These are phyloP conservation scores for Kryphioiulus occultus DNA, from an alignment of 2,888 invertebrate genomes.

Conservation along the genomic window DNA sequence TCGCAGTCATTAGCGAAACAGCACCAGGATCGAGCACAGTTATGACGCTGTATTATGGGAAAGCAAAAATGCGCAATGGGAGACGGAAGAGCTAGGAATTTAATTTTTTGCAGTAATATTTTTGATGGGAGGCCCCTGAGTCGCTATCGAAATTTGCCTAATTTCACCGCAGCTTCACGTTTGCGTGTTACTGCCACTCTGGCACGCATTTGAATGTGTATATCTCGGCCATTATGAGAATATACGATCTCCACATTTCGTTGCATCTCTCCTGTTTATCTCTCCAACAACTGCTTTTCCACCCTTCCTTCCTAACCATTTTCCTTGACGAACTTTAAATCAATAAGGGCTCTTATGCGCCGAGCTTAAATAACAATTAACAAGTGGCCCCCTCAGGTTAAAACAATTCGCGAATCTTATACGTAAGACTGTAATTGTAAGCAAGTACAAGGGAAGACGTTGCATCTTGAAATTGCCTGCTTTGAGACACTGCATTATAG, in stretches of 20 bases:
- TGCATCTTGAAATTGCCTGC: neutral
- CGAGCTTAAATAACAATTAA: conserved; percentile 35
- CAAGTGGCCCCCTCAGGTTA: conserved; percentile 40
- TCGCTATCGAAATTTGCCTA: neutral
- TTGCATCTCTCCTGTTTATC: neutral
- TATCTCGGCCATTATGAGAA: conserved; percentile 2
- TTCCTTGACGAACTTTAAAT: conserved; percentile 20
- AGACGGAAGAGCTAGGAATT: no score
- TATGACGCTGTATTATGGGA: neutral
- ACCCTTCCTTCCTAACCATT: neutral
- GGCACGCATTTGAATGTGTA: conserved; percentile 11
- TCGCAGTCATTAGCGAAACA: neutral
- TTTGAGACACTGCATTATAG: neutral
- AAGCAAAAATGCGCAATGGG: no score
- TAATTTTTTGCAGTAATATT: neutral
- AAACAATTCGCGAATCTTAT: conserved; percentile 22
- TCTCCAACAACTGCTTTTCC: neutral
- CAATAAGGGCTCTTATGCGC: conserved; percentile 8
- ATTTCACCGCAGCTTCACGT: neutral
- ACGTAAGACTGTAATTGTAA: conserved; percentile 31
- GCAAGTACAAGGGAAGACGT: neutral
- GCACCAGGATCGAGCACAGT: no score
- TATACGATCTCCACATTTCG: neutral
- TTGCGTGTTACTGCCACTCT: conserved; percentile 29
- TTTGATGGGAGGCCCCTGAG: neutral